Percentiles rank a stretch among this genome's conserved stretches.
Conservation (phyloP, 2,113 vertebrate genomes). For the Guaruba guarouba region DNA sequence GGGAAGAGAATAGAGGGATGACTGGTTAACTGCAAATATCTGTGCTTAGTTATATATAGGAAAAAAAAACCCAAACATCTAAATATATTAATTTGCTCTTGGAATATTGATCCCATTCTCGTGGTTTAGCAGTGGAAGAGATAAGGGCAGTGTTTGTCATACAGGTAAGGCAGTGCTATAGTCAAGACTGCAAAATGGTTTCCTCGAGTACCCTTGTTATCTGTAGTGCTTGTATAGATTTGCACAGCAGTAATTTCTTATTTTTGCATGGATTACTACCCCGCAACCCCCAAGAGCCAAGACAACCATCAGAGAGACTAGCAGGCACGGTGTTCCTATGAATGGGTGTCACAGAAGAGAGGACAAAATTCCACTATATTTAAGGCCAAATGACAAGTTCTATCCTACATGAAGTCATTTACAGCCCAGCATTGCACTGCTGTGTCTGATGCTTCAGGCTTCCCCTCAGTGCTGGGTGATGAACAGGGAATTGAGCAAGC, state of each 20-base stretch:
- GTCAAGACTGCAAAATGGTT: slow-evolving; percentile 59
- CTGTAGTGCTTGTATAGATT: neutral
- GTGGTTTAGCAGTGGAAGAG: neutral
- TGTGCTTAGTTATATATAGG: too few species aligned
- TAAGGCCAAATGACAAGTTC: slow-evolving; percentile 25
- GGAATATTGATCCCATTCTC: neutral
- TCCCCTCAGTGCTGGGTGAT: neutral
- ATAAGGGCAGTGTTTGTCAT: neutral
- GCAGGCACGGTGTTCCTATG: neutral
- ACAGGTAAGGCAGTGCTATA: slow-evolving; percentile 20
- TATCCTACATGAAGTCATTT: neutral
- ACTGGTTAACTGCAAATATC: too few species aligned
- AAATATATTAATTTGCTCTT: neutral
- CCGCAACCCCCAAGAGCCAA: neutral
- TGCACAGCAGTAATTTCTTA: neutral
- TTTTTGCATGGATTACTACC: neutral
- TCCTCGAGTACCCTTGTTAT: slow-evolving; percentile 26
- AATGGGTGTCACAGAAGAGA: neutral
- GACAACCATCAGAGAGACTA: neutral
- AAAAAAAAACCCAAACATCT: too few species aligned
- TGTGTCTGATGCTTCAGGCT: neutral
- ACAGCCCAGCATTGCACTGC: neutral
- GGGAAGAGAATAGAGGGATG: neutral
- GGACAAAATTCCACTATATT: neutral
- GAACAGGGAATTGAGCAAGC: neutral